Evolutionary conservation across 2,888 invertebrate species (phyloP).

Genomic region (Cordilura impudica): DNA sequence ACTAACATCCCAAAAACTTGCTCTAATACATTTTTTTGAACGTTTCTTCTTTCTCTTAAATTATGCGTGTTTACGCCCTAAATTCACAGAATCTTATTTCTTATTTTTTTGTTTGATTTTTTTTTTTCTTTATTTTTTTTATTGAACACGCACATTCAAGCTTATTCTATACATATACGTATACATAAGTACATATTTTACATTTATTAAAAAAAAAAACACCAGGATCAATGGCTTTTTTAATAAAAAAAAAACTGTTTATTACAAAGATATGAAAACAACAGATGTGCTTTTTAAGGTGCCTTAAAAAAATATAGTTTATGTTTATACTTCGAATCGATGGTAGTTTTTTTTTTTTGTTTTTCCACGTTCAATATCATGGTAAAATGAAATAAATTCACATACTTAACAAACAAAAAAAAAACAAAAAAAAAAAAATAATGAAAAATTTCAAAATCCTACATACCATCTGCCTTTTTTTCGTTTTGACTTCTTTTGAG

Average conservation of each 20-base stretch:
- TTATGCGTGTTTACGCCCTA: conserved; percentile 29
- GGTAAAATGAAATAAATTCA: conserved; percentile 13
- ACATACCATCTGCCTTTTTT: conserved; percentile 24
- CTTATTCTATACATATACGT: too few relatives aligned
- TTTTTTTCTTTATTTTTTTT: too few relatives aligned
- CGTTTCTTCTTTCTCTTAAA: neutral
- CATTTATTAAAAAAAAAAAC: conserved; percentile 24
- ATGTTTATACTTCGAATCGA: neutral
- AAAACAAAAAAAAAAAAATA: too few relatives aligned
- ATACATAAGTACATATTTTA: too few relatives aligned
- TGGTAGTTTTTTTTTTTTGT: neutral
- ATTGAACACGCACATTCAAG: neutral
- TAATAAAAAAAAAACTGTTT: conserved; percentile 3
- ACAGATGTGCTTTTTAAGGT: conserved; percentile 15
- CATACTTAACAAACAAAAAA: conserved; percentile 2
- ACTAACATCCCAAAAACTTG: too few relatives aligned
- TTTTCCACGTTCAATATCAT: conserved; percentile 4
- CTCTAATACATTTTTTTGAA: too few relatives aligned
- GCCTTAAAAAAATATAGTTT: neutral
- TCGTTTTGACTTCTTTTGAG: neutral
- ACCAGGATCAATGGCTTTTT: conserved; percentile 28
- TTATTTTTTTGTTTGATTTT: too few relatives aligned
- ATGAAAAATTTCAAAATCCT: too few relatives aligned
- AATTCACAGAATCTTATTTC: conserved; percentile 10
- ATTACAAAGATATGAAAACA: conserved; percentile 7